Evolutionary conservation across 2,797 vertebrate species (phyloP), one percentile per base, ranked within the genome.

Genomic region (Bryconaethiops microstoma): DNA sequence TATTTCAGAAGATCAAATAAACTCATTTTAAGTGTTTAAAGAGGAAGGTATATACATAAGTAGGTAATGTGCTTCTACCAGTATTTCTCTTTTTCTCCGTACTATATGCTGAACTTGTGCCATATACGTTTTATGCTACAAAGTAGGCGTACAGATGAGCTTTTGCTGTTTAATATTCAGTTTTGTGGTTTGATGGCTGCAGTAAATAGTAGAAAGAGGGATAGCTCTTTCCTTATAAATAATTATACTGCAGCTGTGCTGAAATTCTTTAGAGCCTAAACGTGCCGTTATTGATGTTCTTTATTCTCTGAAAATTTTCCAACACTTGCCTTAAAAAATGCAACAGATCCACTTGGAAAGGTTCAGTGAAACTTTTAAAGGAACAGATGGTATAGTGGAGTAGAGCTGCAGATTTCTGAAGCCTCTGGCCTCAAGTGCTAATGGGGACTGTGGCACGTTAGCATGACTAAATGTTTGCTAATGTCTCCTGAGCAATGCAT

Each of bases 401-500:
- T 57, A 42, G 54, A 73, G 29, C 39, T 42, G 19, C n/a, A 68
- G 65, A 68, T 40, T 69, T 48, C 67, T 69, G 19, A 50, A 50
- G 67, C 67, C n/a, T 69, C 42, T 21, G 67, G 67, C 40, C 25
- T 17, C 50, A 55, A 4, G 16, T 55, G 10, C 54, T 57, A 13
- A 2, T 60, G 71, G 52, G 35, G 52, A 39, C 40, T 39, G 17
- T 57, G 54, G 59, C 54, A 59, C 21, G 71, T 65, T 68, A 45
- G 25, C 62, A 50, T 39, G 67, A 59, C 39, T 73, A 65, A 72
- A 57, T 72, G 64, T 76, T 71, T 64, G 62, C 40, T 68, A 78
- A 77, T 74, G n/a, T 73, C n/a, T 77, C 60, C 54, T 68, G 25
- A 82, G 73, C 52, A 69, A 45, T 50, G 19, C 23, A 50, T 45